These are phyloP conservation scores for Sitophilus oryzae DNA, from an alignment of 1,140 invertebrate species.

Conservation along the genomic window DNA sequence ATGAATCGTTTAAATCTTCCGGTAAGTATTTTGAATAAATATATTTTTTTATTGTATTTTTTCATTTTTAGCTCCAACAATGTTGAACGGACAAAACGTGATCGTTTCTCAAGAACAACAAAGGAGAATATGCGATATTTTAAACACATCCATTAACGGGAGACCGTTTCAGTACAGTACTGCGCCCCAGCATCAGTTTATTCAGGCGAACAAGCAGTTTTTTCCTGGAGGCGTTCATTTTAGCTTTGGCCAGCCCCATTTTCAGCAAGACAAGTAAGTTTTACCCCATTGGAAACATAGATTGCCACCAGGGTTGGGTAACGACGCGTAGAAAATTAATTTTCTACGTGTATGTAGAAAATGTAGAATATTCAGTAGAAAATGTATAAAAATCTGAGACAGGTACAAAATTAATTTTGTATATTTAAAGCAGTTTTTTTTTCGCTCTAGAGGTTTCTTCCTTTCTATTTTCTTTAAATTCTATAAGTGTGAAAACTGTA, in stretches of 20 bases:
- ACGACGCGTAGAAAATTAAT: too few species aligned
- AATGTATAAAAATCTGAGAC: too few species aligned
- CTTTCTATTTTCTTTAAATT: too few species aligned
- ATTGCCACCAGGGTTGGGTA: too few species aligned
- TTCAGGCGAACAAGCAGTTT: conserved; percentile 21
- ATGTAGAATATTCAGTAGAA: too few species aligned
- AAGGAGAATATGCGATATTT: conserved; percentile 25
- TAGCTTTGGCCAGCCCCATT: conserved; percentile 15
- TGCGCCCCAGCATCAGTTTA: background rate
- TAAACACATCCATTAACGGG: conserved; percentile 29
- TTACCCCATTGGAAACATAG: too few species aligned
- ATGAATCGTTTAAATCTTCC: conserved; percentile 24
- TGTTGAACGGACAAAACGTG: conserved; percentile 27
- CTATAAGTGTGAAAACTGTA: too few species aligned
- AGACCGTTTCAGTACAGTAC: background rate
- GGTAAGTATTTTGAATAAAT: conserved; percentile 14
- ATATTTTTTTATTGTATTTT: background rate
- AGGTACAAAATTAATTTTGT: too few species aligned
- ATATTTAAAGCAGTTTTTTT: too few species aligned
- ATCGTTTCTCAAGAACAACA: conserved; percentile 33
- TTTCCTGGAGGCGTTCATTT: conserved; percentile 26
- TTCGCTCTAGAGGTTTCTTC: too few species aligned
- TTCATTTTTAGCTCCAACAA: conserved; percentile 20
- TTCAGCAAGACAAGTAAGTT: conserved; percentile 6
- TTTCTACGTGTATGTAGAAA: too few species aligned